phyloP scores from a whole-genome alignment of 2,888 invertebrate species.

The Apamea anceps region DNA sequence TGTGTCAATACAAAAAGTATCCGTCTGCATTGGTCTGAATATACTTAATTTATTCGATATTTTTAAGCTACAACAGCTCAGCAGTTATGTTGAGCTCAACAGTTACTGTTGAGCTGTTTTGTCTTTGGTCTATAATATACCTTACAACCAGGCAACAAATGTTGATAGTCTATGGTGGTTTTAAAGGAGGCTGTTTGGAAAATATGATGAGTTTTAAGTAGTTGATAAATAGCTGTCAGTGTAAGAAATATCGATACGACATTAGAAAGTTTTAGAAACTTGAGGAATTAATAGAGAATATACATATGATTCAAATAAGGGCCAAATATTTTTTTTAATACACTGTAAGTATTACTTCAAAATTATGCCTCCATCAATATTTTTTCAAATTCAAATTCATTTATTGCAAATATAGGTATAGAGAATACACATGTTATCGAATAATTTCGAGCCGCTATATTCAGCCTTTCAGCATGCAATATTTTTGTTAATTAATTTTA shows the following conservation, averaged over 20 bases:
- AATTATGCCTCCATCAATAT: too few relatives aligned
- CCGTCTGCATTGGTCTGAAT: background rate
- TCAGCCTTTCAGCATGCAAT: too few relatives aligned
- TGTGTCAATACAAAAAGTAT: constrained; percentile 31
- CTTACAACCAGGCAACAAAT: constrained; percentile 10
- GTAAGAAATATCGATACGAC: background rate
- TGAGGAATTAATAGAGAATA: background rate
- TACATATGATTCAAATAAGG: too few relatives aligned
- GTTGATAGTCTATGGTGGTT: constrained; percentile 2
- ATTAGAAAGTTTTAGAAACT: background rate
- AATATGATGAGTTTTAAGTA: background rate
- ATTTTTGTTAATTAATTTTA: too few relatives aligned
- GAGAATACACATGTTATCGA: too few relatives aligned
- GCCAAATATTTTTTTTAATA: too few relatives aligned
- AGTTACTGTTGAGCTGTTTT: background rate
- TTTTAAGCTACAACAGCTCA: background rate
- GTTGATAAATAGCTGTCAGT: background rate
- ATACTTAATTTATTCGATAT: background rate
- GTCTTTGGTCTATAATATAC: background rate
- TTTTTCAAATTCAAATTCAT: too few relatives aligned
- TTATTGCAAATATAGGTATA: too few relatives aligned
- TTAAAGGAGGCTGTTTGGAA: constrained; percentile 15
- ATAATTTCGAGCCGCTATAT: too few relatives aligned
- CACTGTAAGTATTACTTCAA: too few relatives aligned
- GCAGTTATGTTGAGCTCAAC: background rate